Base-by-base conservation (phyloP, 1,140 invertebrate genomes). In the Apolygus lucorum region DNA sequence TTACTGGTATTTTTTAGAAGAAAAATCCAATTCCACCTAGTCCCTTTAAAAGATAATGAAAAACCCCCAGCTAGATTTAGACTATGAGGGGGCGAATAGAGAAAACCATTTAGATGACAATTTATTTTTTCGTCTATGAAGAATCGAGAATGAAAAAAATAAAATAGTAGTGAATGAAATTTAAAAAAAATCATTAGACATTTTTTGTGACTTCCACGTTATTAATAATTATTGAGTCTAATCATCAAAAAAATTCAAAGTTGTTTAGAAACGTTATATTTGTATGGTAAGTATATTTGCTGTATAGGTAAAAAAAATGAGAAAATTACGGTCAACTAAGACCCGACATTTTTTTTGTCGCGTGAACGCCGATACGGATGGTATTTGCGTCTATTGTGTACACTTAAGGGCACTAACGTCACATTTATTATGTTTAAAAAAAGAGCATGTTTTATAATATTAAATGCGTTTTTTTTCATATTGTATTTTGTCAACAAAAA, bases 181-280 rank as follows among this genome's bases (percentile, higher is more conserved):
- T n/a, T n/a, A n/a, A n/a, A n/a, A n/a, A n/a, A n/a, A 59, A 59
- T 59, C 54, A 59, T 59, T 59, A 59, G 54, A 49, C 22, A 17
- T 59, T 59, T 59, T 11, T 59, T 59, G 11, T 59, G 54, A 59
- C 54, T 59, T 59, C 54, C 22, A 59, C 54, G 4, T 59, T 11
- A 59, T 49, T 49, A 59, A 59, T 59, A 59, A 59, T 59, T 59
- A 59, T 59, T 8, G 22, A 59, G 54, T 59, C 54, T 59, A 59
- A 59, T 59, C 54, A 59, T 42, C 17, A 42, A 42, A 42, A n/a
- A 17, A 59, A 59, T 22, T 22, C 54, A 59, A 59, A 59, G 54
- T 59, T 59, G 13, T 59, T 59, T 59, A 59, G 54, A 24, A n/a
- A 11, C 54, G 22, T 24, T 59, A 59, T 59, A 59, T 59, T 59